Evolutionary conservation across 2,888 invertebrate genomes (phyloP), one percentile per base, ranked within the genome.

Genomic region (Phrixothrix hirtus): DNA sequence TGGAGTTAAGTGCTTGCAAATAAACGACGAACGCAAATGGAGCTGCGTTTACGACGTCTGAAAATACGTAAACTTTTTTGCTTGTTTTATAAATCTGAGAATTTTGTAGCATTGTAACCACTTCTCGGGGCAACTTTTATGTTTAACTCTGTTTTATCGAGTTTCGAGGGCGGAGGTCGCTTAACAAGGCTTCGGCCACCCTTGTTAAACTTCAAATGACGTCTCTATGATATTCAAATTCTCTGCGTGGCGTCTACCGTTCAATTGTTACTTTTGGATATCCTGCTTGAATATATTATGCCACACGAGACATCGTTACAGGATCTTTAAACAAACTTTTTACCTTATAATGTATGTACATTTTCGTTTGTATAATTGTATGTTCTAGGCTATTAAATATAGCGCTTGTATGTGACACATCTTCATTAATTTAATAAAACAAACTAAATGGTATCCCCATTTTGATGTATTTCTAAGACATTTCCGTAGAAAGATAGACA

Each of bases 1-100:
- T 70, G 64, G 62, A 70, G 72, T 70, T 72, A 72, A 72, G 71
- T 72, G 70, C 69, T 67, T 64, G 69, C 69, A 69, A 71, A 72
- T 70, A 69, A 72, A 70, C 59, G 62, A 53, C 39, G 55, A 55
- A 58, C 57, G 63, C 58, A 60, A 61, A 61, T 61, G 62, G 62
- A 55, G 59, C 55, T 57, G 49, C 61, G 58, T 62, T 61, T 61
- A 60, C 60, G 60, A 58, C 59, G 56, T 48, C 59, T 59, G 55
- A 58, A 60, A 62, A 59, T 58, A 56, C 57, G 52, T 50, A 47
- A 58, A 57, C 55, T 56, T 58, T n/a, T 57, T 37, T 54, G 53
- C 47, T 61, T 56, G 56, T 61, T 58, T 56, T 61, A 55, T 51
- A 55, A 57, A 47, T 51, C 43, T 43, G 42, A 34, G 46, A 32